These are phyloP conservation scores for Xenopus petersii DNA, from an alignment of 2,797 vertebrate species.

Conservation along the genomic window DNA sequence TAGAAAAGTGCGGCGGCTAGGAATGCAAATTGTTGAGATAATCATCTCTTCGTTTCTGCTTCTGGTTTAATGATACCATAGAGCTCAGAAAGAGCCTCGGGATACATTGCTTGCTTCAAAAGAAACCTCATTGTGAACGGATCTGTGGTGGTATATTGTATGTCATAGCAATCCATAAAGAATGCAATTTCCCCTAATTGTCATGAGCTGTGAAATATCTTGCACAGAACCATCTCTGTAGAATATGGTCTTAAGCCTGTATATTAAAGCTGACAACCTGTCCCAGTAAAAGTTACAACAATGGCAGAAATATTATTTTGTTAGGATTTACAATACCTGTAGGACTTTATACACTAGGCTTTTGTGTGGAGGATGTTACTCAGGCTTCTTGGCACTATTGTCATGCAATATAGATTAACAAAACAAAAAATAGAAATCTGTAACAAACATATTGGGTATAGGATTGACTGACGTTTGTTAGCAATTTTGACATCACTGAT, in stretches of 20 bases:
- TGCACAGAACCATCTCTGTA: conserved; percentile 49
- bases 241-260: conserved; percentile 47
- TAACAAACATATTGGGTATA: too few relatives aligned
- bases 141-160: conserved; percentile 47
- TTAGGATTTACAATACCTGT: conserved; percentile 45
- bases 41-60: conserved; percentile 46
- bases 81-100: conserved; percentile 46
- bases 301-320: conserved; percentile 48
- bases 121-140: conserved; percentile 48
- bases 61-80: conserved; percentile 49
- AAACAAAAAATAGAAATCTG: too few relatives aligned
- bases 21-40: conserved; percentile 46
- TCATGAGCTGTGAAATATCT: conserved; percentile 50
- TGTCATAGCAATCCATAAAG: conserved; percentile 50
- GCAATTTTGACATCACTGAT: too few relatives aligned
- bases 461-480: too few relatives aligned
- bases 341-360: conserved; percentile 17
- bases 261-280: conserved; percentile 45
- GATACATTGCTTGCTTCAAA: conserved; percentile 46
- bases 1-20: conserved; percentile 39
- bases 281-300: conserved; percentile 47
- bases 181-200: conserved; percentile 50
- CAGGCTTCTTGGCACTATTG: not conserved
- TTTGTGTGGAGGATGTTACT: conserved; percentile 5
- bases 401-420: not conserved